Conservation (phyloP, 2,888 invertebrate species). For the Hedya salicella region DNA sequence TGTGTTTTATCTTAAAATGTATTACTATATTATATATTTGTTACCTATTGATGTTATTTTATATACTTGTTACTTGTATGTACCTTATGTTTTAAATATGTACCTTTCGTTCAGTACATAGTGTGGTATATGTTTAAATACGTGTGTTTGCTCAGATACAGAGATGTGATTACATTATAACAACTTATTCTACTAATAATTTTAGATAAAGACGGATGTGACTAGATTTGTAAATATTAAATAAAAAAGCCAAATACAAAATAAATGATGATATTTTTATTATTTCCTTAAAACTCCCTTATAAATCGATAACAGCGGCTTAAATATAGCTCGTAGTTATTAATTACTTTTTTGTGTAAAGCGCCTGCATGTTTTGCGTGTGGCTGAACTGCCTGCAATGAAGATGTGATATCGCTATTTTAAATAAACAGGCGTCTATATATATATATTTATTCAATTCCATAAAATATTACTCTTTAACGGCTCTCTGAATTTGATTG, state of each 20-base stretch:
- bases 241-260: conserved; percentile 63
- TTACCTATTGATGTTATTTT: neutral
- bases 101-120: conserved; percentile 13
- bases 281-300: conserved; percentile 5
- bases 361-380: too few species aligned
- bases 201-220: conserved; percentile 79
- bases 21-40: neutral
- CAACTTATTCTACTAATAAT: conserved; percentile 64
- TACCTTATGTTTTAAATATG: conserved; percentile 1
- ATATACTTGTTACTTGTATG: neutral
- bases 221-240: conserved; percentile 84
- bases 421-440: too few species aligned
- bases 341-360: too few species aligned
- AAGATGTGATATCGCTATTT: too few species aligned
- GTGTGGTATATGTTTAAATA: conserved; percentile 4
- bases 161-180: conserved; percentile 60
- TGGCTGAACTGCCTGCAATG: too few species aligned
- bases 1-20: neutral
- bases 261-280: conserved; percentile 49
- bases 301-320: too few species aligned
- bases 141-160: conserved; percentile 52
- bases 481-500: too few species aligned
- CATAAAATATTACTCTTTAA: too few species aligned
- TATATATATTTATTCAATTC: too few species aligned
- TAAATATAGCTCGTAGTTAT: too few species aligned